Percentiles rank a stretch among this genome's conserved stretches.
Evolutionary conservation across 2,888 invertebrate genomes (phyloP).

Genomic region (Aricia artaxerxes): DNA sequence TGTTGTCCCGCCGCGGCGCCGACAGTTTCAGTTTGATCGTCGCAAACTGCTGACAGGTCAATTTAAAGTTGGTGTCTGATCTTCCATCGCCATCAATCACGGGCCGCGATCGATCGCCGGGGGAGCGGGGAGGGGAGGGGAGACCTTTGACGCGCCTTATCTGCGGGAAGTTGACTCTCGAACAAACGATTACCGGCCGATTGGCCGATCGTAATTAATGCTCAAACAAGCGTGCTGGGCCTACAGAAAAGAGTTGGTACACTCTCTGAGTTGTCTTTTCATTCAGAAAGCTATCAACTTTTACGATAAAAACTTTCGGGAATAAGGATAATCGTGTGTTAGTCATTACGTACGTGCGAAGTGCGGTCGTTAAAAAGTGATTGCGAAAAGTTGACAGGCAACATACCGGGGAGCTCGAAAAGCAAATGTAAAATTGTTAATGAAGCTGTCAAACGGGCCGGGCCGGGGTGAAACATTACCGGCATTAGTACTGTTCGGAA

Average conservation of each 20-base stretch:
- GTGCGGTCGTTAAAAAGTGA: conserved; percentile 14
- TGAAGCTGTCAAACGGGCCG: background rate
- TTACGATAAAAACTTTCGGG: background rate
- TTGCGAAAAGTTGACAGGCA: background rate
- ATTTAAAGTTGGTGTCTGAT: conserved; percentile 27
- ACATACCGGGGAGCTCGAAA: background rate
- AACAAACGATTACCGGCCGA: background rate
- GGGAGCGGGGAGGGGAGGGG: background rate
- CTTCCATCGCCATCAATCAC: conserved; percentile 21
- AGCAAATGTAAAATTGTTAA: conserved; percentile 3
- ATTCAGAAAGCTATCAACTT: background rate
- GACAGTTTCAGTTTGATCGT: background rate
- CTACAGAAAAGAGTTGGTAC: background rate
- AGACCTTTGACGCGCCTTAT: background rate
- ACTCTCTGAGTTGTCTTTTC: background rate
- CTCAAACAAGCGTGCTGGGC: background rate
- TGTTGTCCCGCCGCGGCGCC: background rate
- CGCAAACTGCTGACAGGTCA: conserved; percentile 25
- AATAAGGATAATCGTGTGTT: background rate
- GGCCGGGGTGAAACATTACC: background rate
- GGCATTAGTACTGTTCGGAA: background rate
- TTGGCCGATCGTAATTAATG: conserved; percentile 6
- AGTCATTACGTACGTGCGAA: background rate
- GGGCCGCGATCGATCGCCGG: conserved; percentile 10
- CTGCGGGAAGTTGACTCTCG: background rate